A percentile compares a stretch with the other conserved stretches of the same genome.
These are phyloP conservation scores for Ostrea edulis DNA, from an alignment of 1,140 invertebrate genomes.

Conservation along the genomic window DNA sequence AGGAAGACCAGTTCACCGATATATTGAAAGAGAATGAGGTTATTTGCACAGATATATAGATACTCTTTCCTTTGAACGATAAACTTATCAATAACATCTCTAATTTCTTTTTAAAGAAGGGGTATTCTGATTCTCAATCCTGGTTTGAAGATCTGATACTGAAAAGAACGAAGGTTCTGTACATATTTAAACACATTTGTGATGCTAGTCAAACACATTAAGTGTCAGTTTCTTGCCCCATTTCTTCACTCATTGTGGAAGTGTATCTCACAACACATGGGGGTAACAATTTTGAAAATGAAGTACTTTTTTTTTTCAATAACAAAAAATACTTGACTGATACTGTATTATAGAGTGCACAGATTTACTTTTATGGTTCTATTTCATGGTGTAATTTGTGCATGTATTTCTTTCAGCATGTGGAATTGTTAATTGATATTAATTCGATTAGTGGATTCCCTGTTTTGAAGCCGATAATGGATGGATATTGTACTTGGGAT, in stretches of 20 bases:
- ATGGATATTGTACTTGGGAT: background rate
- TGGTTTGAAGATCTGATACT: background rate
- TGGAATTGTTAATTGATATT: no score
- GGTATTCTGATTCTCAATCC: background rate
- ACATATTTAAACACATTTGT: constrained; percentile 9
- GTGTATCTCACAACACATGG: no score
- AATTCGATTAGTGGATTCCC: no score
- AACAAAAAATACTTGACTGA: no score
- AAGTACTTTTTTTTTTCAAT: no score
- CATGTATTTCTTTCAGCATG: no score
- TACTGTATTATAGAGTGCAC: no score
- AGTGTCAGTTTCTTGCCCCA: constrained; percentile 12
- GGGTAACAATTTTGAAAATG: no score
- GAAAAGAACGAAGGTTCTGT: background rate
- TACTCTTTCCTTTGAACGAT: background rate
- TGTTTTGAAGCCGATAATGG: background rate
- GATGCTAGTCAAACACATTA: constrained; percentile 12
- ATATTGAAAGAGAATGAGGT: background rate
- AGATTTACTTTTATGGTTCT: no score
- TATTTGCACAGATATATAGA: background rate
- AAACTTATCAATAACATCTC: background rate
- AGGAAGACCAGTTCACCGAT: background rate
- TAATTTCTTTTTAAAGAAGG: background rate
- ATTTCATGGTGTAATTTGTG: no score
- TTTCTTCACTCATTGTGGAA: background rate